phyloP scores from a whole-genome alignment of 2,888 invertebrate genomes.

The Autographa pulchrina region DNA sequence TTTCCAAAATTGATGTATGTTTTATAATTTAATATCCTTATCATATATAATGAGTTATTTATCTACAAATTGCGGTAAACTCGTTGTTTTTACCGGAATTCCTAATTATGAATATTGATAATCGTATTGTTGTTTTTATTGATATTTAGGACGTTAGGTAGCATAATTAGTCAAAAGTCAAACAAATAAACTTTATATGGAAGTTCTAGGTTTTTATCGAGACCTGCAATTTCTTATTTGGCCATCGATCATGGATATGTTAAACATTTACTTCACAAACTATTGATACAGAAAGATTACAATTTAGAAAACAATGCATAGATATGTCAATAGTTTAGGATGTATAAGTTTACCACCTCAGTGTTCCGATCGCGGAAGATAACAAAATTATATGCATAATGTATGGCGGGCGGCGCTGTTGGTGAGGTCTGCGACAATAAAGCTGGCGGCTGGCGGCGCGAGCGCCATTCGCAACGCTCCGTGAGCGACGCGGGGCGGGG shows the following conservation, averaged over 20 bases:
- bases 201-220: no score
- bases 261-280: no score
- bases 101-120: neutral
- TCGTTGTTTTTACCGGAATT: conserved; percentile 17
- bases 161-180: neutral
- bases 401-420: conserved; percentile 8
- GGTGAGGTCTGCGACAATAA: conserved; percentile 32
- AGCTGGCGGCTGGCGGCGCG: conserved; percentile 42
- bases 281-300: no score
- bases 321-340: neutral
- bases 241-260: no score
- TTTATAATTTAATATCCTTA: neutral
- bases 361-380: neutral
- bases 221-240: no score
- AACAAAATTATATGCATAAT: neutral
- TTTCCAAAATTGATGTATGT: neutral
- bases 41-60: neutral
- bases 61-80: neutral
- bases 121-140: neutral
- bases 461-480: conserved; percentile 55
- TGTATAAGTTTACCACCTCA: neutral
- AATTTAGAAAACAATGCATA: no score
- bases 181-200: neutral
- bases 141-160: neutral
- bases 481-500: conserved; percentile 24